Conservation (phyloP, 2,888 invertebrate genomes). For the Heliconius aoede region DNA sequence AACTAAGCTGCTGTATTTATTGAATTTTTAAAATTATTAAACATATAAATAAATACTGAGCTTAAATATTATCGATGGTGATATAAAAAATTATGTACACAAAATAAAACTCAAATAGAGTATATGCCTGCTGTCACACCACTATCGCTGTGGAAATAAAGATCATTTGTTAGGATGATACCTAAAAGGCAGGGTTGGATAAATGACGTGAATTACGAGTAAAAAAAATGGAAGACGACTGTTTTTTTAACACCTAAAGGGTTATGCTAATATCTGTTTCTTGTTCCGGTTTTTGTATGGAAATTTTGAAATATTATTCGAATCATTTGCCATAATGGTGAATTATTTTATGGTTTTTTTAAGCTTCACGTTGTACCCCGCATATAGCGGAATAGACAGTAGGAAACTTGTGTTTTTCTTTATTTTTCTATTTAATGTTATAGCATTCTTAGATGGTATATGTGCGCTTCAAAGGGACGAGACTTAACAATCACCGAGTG, state of each 20-base stretch:
- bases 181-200: constrained; percentile 33
- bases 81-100: too few species aligned
- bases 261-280: constrained; percentile 32
- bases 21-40: too few species aligned
- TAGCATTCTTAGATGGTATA: too few species aligned
- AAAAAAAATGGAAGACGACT: constrained; percentile 39
- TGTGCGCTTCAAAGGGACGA: constrained; percentile 31
- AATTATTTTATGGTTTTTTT: too few species aligned
- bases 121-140: constrained; percentile 16
- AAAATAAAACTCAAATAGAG: background rate
- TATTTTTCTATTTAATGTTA: too few species aligned
- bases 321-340: background rate
- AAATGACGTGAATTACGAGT: constrained; percentile 36
- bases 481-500: constrained; percentile 24
- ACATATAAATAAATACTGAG: too few species aligned
- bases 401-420: too few species aligned
- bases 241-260: constrained; percentile 32
- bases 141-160: constrained; percentile 42
- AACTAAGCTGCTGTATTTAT: too few species aligned
- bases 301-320: background rate
- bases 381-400: too few species aligned
- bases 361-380: too few species aligned
- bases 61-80: too few species aligned
- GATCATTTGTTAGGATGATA: constrained; percentile 36
- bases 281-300: constrained; percentile 9